phyloP scores from a whole-genome alignment of 2,113 vertebrate genomes.

The Lota lota region DNA sequence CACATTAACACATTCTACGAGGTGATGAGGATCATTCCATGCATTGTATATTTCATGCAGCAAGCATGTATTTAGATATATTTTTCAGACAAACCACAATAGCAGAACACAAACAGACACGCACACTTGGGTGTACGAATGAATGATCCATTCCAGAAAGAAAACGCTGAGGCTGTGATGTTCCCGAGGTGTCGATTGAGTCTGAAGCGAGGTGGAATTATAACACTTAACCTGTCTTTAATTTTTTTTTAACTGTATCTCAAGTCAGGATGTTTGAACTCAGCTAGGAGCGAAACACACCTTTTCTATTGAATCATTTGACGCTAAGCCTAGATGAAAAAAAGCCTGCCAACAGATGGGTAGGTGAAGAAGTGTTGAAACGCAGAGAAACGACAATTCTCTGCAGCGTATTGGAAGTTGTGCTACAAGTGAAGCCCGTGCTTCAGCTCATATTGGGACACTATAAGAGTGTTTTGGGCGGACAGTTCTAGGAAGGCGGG shows the following conservation, averaged over 20 bases:
- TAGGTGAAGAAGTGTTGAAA: not conserved
- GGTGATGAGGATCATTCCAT: too few species aligned
- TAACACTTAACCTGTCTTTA: not conserved
- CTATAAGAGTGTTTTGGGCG: too few species aligned
- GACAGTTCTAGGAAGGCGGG: too few species aligned
- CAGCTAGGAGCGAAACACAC: not conserved
- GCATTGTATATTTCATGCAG: too few species aligned
- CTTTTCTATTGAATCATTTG: not conserved
- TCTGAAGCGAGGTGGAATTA: not conserved
- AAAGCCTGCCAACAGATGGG: slow-evolving; percentile 6
- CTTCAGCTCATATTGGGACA: too few species aligned
- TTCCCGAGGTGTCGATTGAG: slow-evolving; percentile 6
- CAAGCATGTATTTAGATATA: too few species aligned
- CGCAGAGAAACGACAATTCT: not conserved
- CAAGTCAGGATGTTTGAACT: not conserved
- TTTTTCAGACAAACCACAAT: not conserved
- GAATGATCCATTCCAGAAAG: slow-evolving; percentile 1
- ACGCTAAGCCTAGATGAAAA: not conserved
- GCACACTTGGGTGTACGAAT: not conserved
- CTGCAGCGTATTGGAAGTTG: too few species aligned
- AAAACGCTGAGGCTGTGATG: not conserved
- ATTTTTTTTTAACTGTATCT: not conserved
- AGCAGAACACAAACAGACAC: not conserved
- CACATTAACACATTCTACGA: too few species aligned
- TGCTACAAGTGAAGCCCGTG: too few species aligned